A percentile compares a stretch with the other conserved stretches of the same genome.
Conservation (phyloP, 2,113 vertebrate species). For the Ameiurus melas region DNA sequence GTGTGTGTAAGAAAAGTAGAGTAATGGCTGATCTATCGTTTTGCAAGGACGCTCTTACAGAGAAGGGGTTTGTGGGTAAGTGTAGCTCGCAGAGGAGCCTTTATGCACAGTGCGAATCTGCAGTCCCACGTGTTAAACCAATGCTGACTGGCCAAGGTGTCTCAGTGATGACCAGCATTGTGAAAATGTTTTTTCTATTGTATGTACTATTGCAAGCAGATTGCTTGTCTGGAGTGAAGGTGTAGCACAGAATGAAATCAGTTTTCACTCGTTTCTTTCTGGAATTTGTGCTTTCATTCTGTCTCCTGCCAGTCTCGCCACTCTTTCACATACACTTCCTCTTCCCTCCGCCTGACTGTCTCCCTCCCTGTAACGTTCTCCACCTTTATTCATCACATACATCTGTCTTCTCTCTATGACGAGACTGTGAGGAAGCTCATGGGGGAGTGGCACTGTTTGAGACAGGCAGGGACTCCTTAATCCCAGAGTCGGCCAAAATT, state of each 20-base stretch:
- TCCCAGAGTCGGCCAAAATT: background rate
- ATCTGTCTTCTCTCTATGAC: background rate
- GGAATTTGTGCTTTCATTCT: background rate
- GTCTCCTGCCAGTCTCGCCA: background rate
- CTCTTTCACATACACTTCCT: background rate
- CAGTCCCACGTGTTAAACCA: background rate
- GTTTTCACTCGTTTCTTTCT: background rate
- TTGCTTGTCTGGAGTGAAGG: background rate
- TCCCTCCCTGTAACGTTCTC: background rate
- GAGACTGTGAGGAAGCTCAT: constrained; percentile 9
- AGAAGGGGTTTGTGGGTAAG: background rate
- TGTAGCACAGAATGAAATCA: background rate
- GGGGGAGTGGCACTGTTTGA: background rate
- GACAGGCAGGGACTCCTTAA: background rate
- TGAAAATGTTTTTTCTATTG: background rate
- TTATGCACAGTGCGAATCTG: background rate
- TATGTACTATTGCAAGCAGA: background rate
- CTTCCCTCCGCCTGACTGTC: background rate
- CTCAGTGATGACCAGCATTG: background rate
- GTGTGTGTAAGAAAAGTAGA: background rate
- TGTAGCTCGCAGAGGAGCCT: background rate
- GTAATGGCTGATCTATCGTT: background rate
- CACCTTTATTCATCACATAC: background rate
- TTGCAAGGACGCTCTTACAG: background rate
- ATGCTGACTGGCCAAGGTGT: background rate